These are phyloP conservation scores for Ochropleura plecta DNA, from an alignment of 2,888 invertebrate species.

Conservation along the genomic window DNA sequence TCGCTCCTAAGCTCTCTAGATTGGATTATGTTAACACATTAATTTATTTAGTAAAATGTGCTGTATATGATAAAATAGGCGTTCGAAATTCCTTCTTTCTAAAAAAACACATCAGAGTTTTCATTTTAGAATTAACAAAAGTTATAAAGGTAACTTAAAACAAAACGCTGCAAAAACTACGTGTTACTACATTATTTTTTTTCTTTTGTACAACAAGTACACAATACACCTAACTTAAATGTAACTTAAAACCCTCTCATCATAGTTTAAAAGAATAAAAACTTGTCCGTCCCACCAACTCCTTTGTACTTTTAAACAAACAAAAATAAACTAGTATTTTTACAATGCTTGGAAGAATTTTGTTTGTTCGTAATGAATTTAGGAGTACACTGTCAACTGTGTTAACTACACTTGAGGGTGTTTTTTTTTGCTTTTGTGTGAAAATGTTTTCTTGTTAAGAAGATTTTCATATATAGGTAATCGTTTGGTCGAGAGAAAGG, in stretches of 20 bases:
- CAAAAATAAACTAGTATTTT: conserved; percentile 51
- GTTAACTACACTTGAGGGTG: conserved; percentile 27
- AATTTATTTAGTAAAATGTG: neutral
- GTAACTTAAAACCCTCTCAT: conserved; percentile 47
- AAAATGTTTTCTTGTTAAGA: neutral
- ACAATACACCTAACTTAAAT: conserved; percentile 41
- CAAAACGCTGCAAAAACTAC: neutral
- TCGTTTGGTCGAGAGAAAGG: neutral
- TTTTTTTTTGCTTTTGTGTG: conserved; percentile 14
- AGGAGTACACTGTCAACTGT: conserved; percentile 29
- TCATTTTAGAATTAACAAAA: neutral
- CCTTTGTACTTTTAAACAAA: conserved; percentile 36
- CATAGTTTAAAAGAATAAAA: conserved; percentile 39
- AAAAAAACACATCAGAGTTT: neutral
- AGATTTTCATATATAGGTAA: conserved; percentile 15
- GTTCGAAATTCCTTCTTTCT: neutral
- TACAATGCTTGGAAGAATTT: conserved; percentile 47
- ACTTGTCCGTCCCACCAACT: conserved; percentile 16
- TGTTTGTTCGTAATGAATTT: conserved; percentile 44
- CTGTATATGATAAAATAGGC: neutral
- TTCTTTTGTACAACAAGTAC: conserved; percentile 26
- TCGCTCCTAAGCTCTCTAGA: neutral
- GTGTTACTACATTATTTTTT: conserved; percentile 16
- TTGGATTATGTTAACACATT: neutral
- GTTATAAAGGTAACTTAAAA: neutral